These are phyloP conservation scores for Carassius carassius DNA, from an alignment of 2,113 vertebrate species.

Conservation along the genomic window DNA sequence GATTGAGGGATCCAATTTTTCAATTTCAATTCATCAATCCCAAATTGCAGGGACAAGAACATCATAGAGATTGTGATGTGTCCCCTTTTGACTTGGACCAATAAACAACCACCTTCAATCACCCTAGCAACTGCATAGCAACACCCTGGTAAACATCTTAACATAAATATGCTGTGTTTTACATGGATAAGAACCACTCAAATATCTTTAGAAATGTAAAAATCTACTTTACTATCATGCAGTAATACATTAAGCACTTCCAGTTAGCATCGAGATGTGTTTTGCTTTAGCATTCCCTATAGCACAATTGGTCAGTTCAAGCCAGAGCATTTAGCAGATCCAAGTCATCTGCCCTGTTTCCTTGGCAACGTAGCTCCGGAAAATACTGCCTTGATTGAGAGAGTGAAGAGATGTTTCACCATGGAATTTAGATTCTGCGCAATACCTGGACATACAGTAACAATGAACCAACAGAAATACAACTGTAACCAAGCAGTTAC, in stretches of 20 bases:
- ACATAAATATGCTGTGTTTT: neutral
- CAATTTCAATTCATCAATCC: no score
- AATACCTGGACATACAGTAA: conserved; percentile 25
- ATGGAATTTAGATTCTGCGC: conserved; percentile 51
- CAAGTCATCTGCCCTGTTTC: conserved; percentile 59
- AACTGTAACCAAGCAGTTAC: conserved; percentile 5
- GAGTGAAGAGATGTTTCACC: conserved; percentile 53
- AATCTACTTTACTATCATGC: neutral
- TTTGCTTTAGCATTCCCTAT: conserved; percentile 19
- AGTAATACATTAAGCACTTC: neutral
- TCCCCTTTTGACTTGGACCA: no score
- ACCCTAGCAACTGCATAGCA: neutral
- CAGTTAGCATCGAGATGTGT: neutral
- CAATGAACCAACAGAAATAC: conserved; percentile 28
- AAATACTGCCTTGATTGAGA: conserved; percentile 57
- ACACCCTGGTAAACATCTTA: neutral
- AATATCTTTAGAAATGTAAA: neutral
- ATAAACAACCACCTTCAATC: no score
- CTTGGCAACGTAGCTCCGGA: conserved; percentile 59
- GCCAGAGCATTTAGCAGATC: conserved; percentile 44
- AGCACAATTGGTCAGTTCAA: conserved; percentile 44
- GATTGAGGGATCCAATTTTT: no score
- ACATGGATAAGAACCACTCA: neutral
- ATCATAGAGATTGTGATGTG: no score
- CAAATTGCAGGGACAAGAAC: no score